These are phyloP conservation scores for Bos javanicus DNA, from an alignment of 2,113 vertebrate genomes.

Conservation along the genomic window DNA sequence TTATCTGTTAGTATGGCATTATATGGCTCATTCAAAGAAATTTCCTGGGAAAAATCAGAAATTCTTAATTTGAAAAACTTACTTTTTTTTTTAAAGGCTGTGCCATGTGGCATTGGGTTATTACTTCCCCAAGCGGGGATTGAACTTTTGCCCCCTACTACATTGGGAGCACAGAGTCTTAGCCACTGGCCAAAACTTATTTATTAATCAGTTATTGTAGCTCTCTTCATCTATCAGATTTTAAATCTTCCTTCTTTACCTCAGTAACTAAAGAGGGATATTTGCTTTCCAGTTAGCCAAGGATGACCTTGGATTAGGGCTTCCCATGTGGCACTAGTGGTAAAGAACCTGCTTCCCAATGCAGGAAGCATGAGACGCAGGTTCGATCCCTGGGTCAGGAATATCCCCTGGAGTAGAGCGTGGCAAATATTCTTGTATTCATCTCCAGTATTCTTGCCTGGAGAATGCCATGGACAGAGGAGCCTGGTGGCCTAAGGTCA, in stretches of 20 bases:
- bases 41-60: not conserved
- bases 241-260: not conserved
- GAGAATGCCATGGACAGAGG: not conserved
- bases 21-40: not conserved
- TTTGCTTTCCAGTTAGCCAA: not conserved
- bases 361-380: not conserved
- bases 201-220: not conserved
- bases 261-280: not conserved
- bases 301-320: not conserved
- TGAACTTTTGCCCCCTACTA: not conserved
- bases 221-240: not conserved
- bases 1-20: not conserved
- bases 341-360: not conserved
- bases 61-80: not conserved
- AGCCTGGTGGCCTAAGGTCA: not conserved
- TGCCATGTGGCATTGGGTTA: not conserved
- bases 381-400: not conserved
- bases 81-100: not conserved
- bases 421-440: not conserved
- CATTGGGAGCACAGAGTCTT: not conserved
- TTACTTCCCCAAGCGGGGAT: not conserved
- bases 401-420: not conserved
- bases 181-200: not conserved
- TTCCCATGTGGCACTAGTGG: not conserved
- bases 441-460: not conserved